Evolutionary conservation across 2,113 vertebrate species (phyloP), one percentile per base, ranked within the genome.

Genomic region (Catagonus wagneri): DNA sequence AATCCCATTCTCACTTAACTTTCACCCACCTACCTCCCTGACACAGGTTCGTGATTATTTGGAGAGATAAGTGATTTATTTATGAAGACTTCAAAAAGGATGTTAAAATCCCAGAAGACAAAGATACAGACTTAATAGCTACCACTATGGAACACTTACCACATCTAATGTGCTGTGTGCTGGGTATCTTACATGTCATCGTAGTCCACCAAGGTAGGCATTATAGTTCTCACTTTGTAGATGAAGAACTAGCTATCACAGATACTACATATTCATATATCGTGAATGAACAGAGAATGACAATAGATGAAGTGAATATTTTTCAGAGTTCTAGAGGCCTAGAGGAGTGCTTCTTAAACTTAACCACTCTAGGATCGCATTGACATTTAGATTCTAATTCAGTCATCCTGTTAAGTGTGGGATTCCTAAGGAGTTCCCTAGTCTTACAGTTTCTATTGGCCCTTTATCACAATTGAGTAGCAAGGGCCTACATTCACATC

Each of bases 1-100:
- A 93, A 69, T 96, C 88, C 63, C 95, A 88, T 39, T 98, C 72
- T 81, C 83, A 96, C 94, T 96, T 97, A 94, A 98, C 91, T 96
- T 97, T 97, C 85, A 96, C 72, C 29, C 9, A 61, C 27, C 39
- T 36, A 5, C 20, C 5, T 5, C 5, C n/a, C 16, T 78, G 34
- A 58, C 50, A 0, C 5, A 72, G 11, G 29, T 66, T 69, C 56
- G 27, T 50, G 9, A 11, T 75, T 96, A 2, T 15, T 84, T 9
- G 8, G n/a, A 2, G 23, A 84, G 25, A 7, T n/a, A 65, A 3
- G 10, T 71, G 16, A 66, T 32, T 72, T 71, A 83, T 52, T 74
- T 84, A 68, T 61, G 22, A 94, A 79, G 32, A 79, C 19, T 79
- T 92, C 19, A 23, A 60, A 94, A 88, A 25, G 14, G 20, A 17